These are phyloP conservation scores for Ambastaia sidthimunki DNA, from an alignment of 2,797 vertebrate genomes.

Conservation along the genomic window DNA sequence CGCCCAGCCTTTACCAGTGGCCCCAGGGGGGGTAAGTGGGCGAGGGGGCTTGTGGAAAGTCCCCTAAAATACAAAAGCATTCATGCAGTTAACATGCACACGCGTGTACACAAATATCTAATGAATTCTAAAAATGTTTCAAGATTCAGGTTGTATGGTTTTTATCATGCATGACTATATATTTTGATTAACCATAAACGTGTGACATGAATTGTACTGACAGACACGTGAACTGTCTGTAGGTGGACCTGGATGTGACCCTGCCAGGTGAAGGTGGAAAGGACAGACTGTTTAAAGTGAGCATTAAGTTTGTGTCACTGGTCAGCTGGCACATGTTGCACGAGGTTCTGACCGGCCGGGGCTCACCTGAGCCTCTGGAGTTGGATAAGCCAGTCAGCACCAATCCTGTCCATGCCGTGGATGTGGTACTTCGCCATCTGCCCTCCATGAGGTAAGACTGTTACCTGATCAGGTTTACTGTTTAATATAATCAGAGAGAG, in stretches of 20 bases:
- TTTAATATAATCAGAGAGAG: background rate
- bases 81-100: background rate
- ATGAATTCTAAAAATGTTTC: background rate
- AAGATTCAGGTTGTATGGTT: too few species aligned
- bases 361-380: slow-evolving; percentile 86
- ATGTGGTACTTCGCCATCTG: slow-evolving; percentile 95
- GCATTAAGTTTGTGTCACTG: slow-evolving; percentile 92
- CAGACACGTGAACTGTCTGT: slow-evolving; percentile 24
- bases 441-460: slow-evolving; percentile 94
- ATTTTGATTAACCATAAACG: too few species aligned
- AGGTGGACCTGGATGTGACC: slow-evolving; percentile 98
- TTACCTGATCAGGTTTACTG: background rate
- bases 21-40: slow-evolving; percentile 85
- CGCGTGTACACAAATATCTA: background rate
- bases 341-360: slow-evolving; percentile 91
- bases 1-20: slow-evolving; percentile 92
- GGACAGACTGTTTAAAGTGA: slow-evolving; percentile 96
- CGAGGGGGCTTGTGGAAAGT: background rate
- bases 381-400: slow-evolving; percentile 98
- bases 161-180: too few species aligned
- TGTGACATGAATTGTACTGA: too few species aligned
- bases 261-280: slow-evolving; percentile 97
- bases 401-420: slow-evolving; percentile 97
- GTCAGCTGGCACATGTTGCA: slow-evolving; percentile 98
- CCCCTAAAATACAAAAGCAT: background rate